A percentile compares a stretch with the other conserved stretches of the same genome.
phyloP scores from a whole-genome alignment of 1,140 invertebrate genomes.

The Meloidogyne exigua region DNA sequence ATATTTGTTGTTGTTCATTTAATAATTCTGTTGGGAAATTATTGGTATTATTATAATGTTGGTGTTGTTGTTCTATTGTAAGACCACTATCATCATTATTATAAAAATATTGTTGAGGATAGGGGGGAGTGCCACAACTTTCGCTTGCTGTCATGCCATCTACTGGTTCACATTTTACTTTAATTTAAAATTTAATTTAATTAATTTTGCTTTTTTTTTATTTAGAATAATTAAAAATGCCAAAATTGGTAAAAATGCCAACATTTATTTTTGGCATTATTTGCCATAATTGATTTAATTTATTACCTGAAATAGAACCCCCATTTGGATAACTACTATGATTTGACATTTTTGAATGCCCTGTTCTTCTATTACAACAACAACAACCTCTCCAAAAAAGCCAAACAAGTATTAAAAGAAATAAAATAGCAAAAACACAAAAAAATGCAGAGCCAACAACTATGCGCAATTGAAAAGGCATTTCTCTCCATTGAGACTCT shows the following conservation, averaged over 20 bases:
- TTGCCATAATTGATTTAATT: no score
- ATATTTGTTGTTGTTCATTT: background rate
- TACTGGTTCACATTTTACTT: background rate
- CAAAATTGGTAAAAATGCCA: no score
- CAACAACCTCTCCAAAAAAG: slow-evolving; percentile 7
- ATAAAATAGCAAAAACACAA: background rate
- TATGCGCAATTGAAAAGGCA: background rate
- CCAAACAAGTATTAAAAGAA: background rate
- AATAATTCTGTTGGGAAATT: background rate
- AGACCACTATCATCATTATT: background rate
- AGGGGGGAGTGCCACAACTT: background rate
- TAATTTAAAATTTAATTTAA: background rate
- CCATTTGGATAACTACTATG: slow-evolving; percentile 1
- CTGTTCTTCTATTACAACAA: slow-evolving; percentile 10
- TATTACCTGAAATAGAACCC: background rate
- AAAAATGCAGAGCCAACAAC: background rate
- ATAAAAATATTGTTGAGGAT: slow-evolving; percentile 5
- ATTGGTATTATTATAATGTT: background rate
- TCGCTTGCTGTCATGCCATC: background rate
- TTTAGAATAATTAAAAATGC: no score
- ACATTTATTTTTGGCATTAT: no score
- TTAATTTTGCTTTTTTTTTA: background rate
- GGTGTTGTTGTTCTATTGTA: background rate
- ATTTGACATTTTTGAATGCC: slow-evolving; percentile 18
- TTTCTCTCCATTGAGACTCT: background rate